phyloP scores from a whole-genome alignment of 2,113 vertebrate genomes.

The Sinocyclocheilus rhinocerous region DNA sequence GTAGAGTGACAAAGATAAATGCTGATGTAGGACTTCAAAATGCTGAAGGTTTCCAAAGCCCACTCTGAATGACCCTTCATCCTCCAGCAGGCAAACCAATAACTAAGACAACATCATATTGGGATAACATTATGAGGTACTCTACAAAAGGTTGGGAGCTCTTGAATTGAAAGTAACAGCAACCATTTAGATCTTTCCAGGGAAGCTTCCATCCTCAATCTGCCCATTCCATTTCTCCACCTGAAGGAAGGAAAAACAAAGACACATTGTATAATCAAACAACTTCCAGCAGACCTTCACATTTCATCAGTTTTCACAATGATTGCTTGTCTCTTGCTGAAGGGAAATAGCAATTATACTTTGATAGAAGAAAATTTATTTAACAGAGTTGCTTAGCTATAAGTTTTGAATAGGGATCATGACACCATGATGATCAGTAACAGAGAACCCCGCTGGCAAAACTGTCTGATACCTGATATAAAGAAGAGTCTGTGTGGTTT shows the following conservation, averaged over 20 bases:
- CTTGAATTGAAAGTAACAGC: background rate
- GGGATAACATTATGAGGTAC: constrained; percentile 52
- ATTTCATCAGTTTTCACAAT: background rate
- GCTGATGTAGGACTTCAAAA: background rate
- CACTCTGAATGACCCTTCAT: constrained; percentile 2
- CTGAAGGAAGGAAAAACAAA: constrained; percentile 56
- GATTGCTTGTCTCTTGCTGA: background rate
- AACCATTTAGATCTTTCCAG: constrained; percentile 73
- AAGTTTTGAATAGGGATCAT: background rate
- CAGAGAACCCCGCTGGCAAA: background rate
- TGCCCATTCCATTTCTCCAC: constrained; percentile 76
- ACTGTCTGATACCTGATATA: background rate
- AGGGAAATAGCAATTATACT: background rate
- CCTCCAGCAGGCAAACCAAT: constrained; percentile 10
- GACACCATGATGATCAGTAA: background rate
- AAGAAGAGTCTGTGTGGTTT: background rate
- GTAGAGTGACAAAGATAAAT: constrained; percentile 13
- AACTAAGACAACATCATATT: constrained; percentile 20
- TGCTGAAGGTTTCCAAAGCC: background rate
- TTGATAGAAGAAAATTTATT: background rate
- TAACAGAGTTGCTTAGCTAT: background rate
- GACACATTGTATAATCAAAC: background rate
- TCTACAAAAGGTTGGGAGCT: constrained; percentile 42
- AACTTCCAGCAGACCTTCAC: background rate
- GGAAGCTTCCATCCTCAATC: constrained; percentile 73